phyloP scores from a whole-genome alignment of 2,113 vertebrate species.

The Thamnophis sirtalis region DNA sequence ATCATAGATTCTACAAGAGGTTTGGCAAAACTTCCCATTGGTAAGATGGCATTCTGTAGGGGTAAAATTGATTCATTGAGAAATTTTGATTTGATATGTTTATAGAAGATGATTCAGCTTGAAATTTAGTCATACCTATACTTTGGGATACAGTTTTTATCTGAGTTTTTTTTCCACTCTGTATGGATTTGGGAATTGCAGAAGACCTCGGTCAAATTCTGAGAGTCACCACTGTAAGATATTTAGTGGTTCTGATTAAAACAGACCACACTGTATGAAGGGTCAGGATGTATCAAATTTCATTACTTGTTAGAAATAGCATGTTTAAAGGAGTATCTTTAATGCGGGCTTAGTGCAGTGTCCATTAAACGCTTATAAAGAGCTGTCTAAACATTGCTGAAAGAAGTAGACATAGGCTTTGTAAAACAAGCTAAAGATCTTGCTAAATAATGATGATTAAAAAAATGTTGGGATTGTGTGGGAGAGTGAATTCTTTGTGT shows the following conservation, averaged over 20 bases:
- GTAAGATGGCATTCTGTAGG: slow-evolving; percentile 11
- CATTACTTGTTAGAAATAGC: neutral
- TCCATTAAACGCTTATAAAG: neutral
- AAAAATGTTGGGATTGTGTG: slow-evolving; percentile 2
- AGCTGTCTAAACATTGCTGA: neutral
- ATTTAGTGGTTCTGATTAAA: slow-evolving; percentile 1
- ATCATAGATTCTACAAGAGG: neutral
- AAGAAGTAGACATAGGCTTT: neutral
- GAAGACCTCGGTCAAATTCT: neutral
- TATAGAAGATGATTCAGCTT: neutral
- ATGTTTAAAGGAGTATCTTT: neutral
- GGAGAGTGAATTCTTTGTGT: neutral
- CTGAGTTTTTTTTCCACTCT: slow-evolving; percentile 3
- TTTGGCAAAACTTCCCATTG: slow-evolving; percentile 13
- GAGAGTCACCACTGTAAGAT: neutral
- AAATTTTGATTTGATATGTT: neutral
- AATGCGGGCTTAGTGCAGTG: neutral
- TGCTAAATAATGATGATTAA: neutral
- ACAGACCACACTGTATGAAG: neutral
- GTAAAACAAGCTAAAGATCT: neutral
- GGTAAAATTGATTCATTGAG: neutral
- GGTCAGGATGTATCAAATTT: slow-evolving; percentile 9
- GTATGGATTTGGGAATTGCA: neutral
- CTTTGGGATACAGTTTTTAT: neutral
- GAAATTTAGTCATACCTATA: slow-evolving; percentile 13